Percentiles rank a stretch among this genome's conserved stretches.
These are phyloP conservation scores for Epinephelus fuscoguttatus DNA, from an alignment of 2,113 vertebrate genomes.

Conservation along the genomic window DNA sequence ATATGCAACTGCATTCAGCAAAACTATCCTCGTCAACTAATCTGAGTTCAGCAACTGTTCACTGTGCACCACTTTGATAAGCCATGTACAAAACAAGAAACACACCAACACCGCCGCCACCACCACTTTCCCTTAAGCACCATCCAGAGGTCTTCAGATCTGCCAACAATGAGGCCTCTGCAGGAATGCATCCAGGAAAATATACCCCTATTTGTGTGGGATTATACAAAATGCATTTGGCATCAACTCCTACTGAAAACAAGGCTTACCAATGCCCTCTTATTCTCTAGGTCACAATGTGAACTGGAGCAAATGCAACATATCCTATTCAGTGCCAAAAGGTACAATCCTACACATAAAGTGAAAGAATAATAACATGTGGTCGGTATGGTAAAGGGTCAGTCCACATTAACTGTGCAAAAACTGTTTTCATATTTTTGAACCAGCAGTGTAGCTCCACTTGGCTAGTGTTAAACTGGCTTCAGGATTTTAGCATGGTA, in stretches of 20 bases:
- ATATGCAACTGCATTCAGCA: constrained; percentile 59
- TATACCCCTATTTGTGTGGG: constrained; percentile 40
- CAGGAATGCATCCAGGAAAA: constrained; percentile 50
- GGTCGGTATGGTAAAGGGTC: neutral
- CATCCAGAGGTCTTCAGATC: constrained; percentile 35
- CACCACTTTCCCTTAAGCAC: constrained; percentile 29
- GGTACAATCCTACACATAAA: neutral
- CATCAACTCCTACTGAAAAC: constrained; percentile 34
- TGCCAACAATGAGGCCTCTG: constrained; percentile 51
- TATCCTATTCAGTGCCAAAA: neutral
- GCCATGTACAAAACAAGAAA: constrained; percentile 42
- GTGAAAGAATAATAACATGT: neutral
- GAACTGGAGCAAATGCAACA: neutral
- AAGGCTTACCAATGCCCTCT: constrained; percentile 5
- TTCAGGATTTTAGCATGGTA: neutral
- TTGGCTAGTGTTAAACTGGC: neutral
- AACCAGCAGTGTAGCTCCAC: neutral
- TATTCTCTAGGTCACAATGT: constrained; percentile 4
- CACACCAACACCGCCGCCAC: neutral
- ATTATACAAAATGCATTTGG: constrained; percentile 56
- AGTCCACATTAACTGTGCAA: neutral
- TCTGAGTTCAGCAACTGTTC: constrained; percentile 63
- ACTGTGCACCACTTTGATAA: constrained; percentile 44
- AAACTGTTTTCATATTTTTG: neutral
- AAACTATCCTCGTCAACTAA: constrained; percentile 53